These are phyloP conservation scores for Neotoxoptera formosana DNA, from an alignment of 1,140 invertebrate species.

Conservation along the genomic window DNA sequence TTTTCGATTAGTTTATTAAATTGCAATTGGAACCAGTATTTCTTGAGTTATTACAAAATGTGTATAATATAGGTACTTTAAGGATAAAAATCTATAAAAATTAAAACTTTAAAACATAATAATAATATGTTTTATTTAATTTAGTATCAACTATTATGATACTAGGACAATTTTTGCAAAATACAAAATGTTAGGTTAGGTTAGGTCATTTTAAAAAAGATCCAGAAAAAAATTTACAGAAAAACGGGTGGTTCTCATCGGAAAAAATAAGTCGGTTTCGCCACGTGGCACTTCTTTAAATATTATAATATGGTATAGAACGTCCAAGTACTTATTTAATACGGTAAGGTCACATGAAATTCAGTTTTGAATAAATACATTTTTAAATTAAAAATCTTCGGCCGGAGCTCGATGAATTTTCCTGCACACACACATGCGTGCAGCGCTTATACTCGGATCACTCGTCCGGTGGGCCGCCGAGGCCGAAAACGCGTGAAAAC, in stretches of 20 bases:
- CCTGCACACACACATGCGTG: not conserved
- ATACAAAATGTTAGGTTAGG: too few species aligned
- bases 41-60: too few species aligned
- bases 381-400: not conserved
- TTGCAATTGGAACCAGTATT: too few species aligned
- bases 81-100: too few species aligned
- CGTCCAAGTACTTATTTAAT: not conserved
- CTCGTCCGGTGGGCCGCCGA: not conserved
- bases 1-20: too few species aligned
- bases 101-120: too few species aligned
- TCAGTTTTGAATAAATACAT: not conserved
- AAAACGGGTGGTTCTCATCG: not conserved
- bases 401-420: not conserved
- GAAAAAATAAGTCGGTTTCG: not conserved
- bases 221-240: not conserved
- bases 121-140: too few species aligned
- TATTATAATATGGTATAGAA: too few species aligned
- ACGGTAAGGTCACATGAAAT: not conserved
- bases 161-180: not conserved
- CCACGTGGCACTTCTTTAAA: not conserved
- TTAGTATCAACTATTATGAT: too few species aligned
- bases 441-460: too few species aligned
- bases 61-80: too few species aligned
- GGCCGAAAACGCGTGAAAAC: slow-evolving; percentile 16
- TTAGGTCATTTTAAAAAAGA: too few species aligned